Evolutionary conservation across 2,113 vertebrate species (phyloP).

Genomic region (Phalacrocorax brasilianus): DNA sequence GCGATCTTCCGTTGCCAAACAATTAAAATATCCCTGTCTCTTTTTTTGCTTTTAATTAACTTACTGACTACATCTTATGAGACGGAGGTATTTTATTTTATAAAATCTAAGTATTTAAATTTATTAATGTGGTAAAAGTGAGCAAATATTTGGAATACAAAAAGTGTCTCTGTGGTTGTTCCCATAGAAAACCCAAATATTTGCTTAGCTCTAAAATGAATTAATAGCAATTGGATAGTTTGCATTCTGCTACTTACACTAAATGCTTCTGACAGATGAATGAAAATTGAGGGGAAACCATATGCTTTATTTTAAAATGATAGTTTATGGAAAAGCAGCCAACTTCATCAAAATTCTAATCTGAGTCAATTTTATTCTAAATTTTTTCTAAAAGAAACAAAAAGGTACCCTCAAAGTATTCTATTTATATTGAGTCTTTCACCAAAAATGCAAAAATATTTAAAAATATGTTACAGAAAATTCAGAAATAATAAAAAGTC

Average conservation of each 20-base stretch:
- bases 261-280: constrained; percentile 3
- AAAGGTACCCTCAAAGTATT: neutral
- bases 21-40: neutral
- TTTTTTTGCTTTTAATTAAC: neutral
- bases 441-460: neutral
- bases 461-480: neutral
- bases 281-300: neutral
- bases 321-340: neutral
- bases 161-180: neutral
- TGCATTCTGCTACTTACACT: neutral
- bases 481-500: neutral
- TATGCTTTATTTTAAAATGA: neutral
- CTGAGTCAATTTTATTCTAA: neutral
- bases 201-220: neutral
- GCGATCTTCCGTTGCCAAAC: neutral
- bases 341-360: neutral
- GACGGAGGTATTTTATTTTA: neutral
- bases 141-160: neutral
- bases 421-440: neutral
- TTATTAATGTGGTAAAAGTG: neutral
- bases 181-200: constrained; percentile 1
- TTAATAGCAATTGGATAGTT: neutral
- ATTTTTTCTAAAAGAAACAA: neutral
- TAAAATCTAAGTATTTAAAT: neutral
- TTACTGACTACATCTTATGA: neutral